Evolutionary conservation across 2,888 invertebrate species (phyloP).

Genomic region (Rhaphigaster nebulosa): DNA sequence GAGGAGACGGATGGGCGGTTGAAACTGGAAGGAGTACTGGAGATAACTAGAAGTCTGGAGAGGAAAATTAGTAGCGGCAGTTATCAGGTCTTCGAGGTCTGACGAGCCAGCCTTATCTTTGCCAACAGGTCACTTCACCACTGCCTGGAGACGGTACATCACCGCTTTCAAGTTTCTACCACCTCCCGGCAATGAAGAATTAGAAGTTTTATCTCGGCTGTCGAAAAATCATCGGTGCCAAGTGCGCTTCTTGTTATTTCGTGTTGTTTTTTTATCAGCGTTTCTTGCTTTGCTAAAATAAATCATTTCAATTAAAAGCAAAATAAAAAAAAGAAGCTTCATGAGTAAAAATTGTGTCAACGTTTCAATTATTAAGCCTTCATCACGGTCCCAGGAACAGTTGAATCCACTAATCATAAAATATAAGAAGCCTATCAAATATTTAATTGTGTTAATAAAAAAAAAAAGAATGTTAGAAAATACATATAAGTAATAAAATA

Average conservation of each 20-base stretch:
- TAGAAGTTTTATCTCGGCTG: not conserved
- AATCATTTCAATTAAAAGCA: no score
- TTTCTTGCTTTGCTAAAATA: not conserved
- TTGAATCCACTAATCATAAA: no score
- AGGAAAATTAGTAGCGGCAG: conserved; percentile 31
- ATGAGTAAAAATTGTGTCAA: no score
- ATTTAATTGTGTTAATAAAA: no score
- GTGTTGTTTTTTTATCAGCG: not conserved
- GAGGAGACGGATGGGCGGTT: conserved; percentile 36
- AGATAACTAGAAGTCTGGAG: conserved; percentile 43
- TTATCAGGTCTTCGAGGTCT: conserved; percentile 23
- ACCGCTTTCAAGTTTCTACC: not conserved
- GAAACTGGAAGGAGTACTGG: conserved; percentile 41
- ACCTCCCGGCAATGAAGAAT: not conserved
- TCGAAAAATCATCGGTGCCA: not conserved
- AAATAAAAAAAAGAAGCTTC: no score
- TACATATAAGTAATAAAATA: no score
- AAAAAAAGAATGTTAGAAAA: no score
- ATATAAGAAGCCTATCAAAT: no score
- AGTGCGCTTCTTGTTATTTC: not conserved
- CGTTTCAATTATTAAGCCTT: no score
- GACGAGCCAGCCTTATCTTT: not conserved
- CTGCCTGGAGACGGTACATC: not conserved
- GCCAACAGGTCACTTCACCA: conserved; percentile 49
- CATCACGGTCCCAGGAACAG: no score